phyloP scores from a whole-genome alignment of 2,113 vertebrate genomes.

The Hyperoodon ampullatus region DNA sequence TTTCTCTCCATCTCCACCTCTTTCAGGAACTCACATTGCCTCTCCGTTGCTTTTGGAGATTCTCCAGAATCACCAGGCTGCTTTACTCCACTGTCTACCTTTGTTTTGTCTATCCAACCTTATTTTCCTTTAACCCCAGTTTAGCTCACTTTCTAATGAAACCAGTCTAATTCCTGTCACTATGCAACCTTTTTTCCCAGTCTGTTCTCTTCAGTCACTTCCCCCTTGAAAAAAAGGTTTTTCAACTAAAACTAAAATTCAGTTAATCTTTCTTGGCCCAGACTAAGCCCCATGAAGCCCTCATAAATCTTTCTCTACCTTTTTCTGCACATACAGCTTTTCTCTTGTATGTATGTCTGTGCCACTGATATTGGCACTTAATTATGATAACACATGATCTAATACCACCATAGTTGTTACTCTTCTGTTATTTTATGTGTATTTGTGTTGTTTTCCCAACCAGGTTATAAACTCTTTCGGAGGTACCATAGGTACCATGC shows the following conservation, averaged over 20 bases:
- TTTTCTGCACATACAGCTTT: not conserved
- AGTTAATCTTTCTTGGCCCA: not conserved
- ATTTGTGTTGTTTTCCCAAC: not conserved
- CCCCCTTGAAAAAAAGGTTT: not conserved
- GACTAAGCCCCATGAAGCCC: not conserved
- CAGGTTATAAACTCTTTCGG: not conserved
- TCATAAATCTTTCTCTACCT: not conserved
- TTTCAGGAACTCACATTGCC: not conserved
- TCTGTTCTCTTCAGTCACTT: not conserved
- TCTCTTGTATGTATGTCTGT: not conserved
- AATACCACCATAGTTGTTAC: not conserved
- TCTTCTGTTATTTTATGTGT: not conserved
- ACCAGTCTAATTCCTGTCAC: not conserved
- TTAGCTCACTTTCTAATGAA: slow-evolving; percentile 11
- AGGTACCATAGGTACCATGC: not conserved
- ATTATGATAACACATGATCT: not conserved
- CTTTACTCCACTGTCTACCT: not conserved
- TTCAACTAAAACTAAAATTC: not conserved
- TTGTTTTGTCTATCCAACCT: not conserved
- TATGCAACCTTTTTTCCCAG: not conserved
- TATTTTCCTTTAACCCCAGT: not conserved
- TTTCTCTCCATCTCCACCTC: not conserved
- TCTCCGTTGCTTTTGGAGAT: not conserved
- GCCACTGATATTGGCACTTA: not conserved
- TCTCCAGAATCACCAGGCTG: not conserved